These are phyloP conservation scores for Formica exsecta DNA, from an alignment of 1,140 invertebrate genomes.

Conservation along the genomic window DNA sequence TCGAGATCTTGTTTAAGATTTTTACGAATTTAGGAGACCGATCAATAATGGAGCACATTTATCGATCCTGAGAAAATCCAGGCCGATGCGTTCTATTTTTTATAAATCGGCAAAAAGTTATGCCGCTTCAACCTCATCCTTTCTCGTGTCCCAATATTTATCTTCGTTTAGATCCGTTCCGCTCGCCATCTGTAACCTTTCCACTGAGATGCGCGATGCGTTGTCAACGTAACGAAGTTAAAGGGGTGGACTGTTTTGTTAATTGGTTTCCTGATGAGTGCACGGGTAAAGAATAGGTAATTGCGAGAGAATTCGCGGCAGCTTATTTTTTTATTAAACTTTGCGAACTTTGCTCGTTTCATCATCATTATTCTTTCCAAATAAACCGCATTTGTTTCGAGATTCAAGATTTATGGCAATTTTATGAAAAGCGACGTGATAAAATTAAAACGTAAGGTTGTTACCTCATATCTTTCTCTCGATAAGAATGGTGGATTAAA, in stretches of 20 bases:
- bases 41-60: not conserved
- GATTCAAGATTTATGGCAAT: slow-evolving; percentile 35
- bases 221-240: slow-evolving; percentile 32
- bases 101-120: slow-evolving; percentile 1
- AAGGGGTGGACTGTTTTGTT: not conserved
- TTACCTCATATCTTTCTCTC: not conserved
- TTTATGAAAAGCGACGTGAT: slow-evolving; percentile 26
- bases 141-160: slow-evolving; percentile 25
- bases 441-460: slow-evolving; percentile 7
- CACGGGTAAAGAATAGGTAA: slow-evolving; percentile 37
- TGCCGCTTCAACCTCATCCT: not conserved
- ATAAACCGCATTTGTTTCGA: not conserved
- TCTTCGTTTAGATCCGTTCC: slow-evolving; percentile 23
- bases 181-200: not conserved
- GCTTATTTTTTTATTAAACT: slow-evolving; percentile 14
- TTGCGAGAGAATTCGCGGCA: not conserved
- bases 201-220: slow-evolving; percentile 8
- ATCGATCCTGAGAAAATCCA: slow-evolving; percentile 17
- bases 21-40: slow-evolving; percentile 1
- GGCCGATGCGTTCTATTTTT: slow-evolving; percentile 24
- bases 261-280: slow-evolving; percentile 42
- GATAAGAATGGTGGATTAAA: not conserved
- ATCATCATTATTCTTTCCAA: not conserved
- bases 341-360: slow-evolving; percentile 1
- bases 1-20: not conserved